Evolutionary conservation across 2,113 vertebrate species (phyloP), one percentile per base, ranked within the genome.

Genomic region (Corythornis vintsioides): DNA sequence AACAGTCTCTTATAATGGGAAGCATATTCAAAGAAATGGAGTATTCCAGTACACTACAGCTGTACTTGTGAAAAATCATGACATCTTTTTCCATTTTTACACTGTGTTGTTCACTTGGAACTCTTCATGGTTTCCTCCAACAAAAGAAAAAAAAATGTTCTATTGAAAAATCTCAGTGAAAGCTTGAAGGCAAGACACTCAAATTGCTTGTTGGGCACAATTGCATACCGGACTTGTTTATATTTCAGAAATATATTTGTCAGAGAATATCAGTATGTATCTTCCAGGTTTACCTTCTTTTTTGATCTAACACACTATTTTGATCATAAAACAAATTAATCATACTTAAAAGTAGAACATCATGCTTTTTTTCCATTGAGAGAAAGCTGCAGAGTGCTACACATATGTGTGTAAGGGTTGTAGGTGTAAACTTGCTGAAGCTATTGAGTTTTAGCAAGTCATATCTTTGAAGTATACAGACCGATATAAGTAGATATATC

Each of bases 211-310:
- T 74, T 82, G 78, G 87, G 66, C 72, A 61, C 33, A 77, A 35
- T 83, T 90, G 42, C 82, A 92, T 92, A 52, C 9, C 79, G 86
- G 29, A 72, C 43, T 57, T 93, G 18, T 86, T 87, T 93, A 17
- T 75, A 81, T 92, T 94, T 92, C 89, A 92, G 86, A 93, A 96
- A 90, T 69, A 59, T 45, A 95, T 83, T 70, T 70, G 56, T 11
- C 35, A 88, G 65, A 52, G 88, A 76, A 55, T 79, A 55, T 38
- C 63, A 65, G 63, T 79, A 93, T 57, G 31, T 83, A 59, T 86
- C 94, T 94, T 83, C 45, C 31, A 35, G 35, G 8, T 47, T 91
- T 95, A 91, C 35, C 7, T 78, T 80, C 33, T 92, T 56, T 93
- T 92, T 89, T 48, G 40, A 78, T 86, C 4, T 38, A 38, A 38